These are phyloP conservation scores for Triplophysa dalaica DNA, from an alignment of 2,113 vertebrate genomes.

Conservation along the genomic window DNA sequence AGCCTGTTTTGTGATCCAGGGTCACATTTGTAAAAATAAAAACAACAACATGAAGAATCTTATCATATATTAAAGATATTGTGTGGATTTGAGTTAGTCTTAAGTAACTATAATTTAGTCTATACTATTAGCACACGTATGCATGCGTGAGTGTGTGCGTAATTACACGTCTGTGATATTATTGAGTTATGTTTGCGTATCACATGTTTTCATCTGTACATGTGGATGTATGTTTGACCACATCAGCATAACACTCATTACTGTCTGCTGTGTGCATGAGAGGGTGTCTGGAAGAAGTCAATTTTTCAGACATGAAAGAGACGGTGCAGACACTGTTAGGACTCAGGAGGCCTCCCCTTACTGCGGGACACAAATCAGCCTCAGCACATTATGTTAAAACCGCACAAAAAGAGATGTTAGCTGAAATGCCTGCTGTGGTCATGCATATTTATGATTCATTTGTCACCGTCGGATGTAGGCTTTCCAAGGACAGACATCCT, in stretches of 20 bases:
- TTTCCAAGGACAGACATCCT: slow-evolving; percentile 5
- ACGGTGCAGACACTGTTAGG: background rate
- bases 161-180: background rate
- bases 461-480: background rate
- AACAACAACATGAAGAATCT: no score
- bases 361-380: slow-evolving; percentile 7
- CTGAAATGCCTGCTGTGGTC: slow-evolving; percentile 24
- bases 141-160: background rate
- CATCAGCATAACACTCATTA: slow-evolving; percentile 18
- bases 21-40: no score
- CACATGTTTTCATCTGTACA: slow-evolving; percentile 13
- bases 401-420: background rate
- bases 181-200: background rate
- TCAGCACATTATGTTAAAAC: background rate
- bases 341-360: slow-evolving; percentile 5
- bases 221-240: slow-evolving; percentile 44
- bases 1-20: no score
- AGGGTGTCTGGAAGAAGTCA: slow-evolving; percentile 18
- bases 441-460: slow-evolving; percentile 32
- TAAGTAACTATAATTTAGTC: no score
- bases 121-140: no score
- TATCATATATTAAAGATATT: no score
- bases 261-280: slow-evolving; percentile 29
- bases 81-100: no score
- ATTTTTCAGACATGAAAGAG: slow-evolving; percentile 23